phyloP scores from a whole-genome alignment of 2,797 vertebrate species.

The Cossypha niveicapilla region DNA sequence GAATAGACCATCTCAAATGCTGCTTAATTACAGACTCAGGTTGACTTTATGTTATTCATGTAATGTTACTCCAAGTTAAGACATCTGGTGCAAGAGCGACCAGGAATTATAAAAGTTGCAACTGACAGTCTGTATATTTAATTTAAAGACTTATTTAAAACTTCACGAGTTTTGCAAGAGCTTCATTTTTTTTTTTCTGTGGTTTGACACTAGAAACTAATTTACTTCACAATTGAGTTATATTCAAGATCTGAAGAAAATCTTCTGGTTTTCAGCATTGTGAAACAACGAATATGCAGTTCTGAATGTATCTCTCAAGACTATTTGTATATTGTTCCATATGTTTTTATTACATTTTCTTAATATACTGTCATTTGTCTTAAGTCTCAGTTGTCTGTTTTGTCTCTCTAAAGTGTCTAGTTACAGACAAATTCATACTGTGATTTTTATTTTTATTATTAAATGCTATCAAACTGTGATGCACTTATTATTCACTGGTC shows the following conservation, averaged over 20 bases:
- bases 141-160: conserved; percentile 79
- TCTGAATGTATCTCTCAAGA: conserved; percentile 66
- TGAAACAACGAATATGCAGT: conserved; percentile 70
- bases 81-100: conserved; percentile 68
- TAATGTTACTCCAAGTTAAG: conserved; percentile 73
- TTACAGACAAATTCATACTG: conserved; percentile 90
- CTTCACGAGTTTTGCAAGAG: conserved; percentile 63
- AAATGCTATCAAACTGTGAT: conserved; percentile 90
- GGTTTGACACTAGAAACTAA: conserved; percentile 79
- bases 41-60: conserved; percentile 82
- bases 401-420: conserved; percentile 82
- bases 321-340: conserved; percentile 73
- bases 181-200: conserved; percentile 65
- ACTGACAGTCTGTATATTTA: conserved; percentile 75
- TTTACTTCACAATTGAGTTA: conserved; percentile 68
- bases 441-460: conserved; percentile 94
- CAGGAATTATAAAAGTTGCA: conserved; percentile 66
- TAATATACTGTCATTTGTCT: conserved; percentile 76
- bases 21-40: conserved; percentile 98
- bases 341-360: conserved; percentile 76
- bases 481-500: conserved; percentile 93
- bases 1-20: conserved; percentile 94
- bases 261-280: conserved; percentile 71
- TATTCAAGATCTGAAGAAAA: conserved; percentile 74
- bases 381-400: conserved; percentile 75